Conservation (phyloP, 2,113 vertebrate species). For the Dicentrarchus labrax region DNA sequence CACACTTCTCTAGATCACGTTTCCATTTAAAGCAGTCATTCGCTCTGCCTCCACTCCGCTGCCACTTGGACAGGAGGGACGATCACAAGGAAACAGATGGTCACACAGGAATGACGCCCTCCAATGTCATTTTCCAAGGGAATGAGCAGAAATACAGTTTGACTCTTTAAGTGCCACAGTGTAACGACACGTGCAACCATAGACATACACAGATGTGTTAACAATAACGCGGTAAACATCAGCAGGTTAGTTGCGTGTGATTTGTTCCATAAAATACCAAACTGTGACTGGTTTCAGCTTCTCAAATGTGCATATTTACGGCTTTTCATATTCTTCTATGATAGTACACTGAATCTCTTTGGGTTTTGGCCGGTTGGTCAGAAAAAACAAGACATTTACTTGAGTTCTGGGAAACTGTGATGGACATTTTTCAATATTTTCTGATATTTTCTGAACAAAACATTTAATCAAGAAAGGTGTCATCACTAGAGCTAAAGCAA, state of each 20-base stretch:
- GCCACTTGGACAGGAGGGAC: constrained; percentile 69
- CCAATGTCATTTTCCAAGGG: constrained; percentile 69
- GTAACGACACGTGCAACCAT: constrained; percentile 12
- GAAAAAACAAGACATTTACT: not conserved
- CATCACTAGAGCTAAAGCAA: not conserved
- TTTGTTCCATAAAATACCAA: not conserved
- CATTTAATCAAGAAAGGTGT: not conserved
- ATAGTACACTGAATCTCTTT: not conserved
- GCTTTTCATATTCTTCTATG: not conserved
- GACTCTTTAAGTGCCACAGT: constrained; percentile 57
- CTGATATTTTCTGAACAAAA: not conserved
- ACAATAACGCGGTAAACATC: not conserved
- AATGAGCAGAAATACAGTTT: constrained; percentile 61
- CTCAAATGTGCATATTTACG: not conserved
- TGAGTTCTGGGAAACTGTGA: no score
- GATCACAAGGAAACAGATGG: constrained; percentile 79
- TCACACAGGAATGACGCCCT: constrained; percentile 70
- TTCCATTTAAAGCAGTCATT: constrained; percentile 44
- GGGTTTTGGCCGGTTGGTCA: not conserved
- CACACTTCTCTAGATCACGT: constrained; percentile 5
- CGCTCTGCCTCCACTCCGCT: constrained; percentile 47
- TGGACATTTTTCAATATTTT: not conserved
- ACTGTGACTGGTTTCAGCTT: not conserved
- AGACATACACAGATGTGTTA: not conserved
- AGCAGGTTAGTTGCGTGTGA: not conserved